Evolutionary conservation across 2,113 vertebrate species (phyloP), one percentile per base, ranked within the genome.

Genomic region (Oryzias javanicus): DNA sequence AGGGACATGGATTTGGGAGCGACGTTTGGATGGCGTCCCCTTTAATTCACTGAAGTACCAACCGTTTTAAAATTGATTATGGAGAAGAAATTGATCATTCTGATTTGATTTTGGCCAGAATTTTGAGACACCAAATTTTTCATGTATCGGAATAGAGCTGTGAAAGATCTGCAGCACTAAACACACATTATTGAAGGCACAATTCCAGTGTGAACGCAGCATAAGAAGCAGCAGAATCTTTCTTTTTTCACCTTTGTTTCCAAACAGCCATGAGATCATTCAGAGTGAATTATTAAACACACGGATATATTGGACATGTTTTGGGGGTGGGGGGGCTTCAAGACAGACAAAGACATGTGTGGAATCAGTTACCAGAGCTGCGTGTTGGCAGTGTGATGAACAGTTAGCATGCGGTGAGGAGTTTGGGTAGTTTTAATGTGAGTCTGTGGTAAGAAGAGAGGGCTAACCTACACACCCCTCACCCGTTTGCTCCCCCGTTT

Each of bases 291-390:
- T 60, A 78, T 74, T 74, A 72, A 77, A 78, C 69, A 72, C 66
- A 75, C 76, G 67, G 80, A 84, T 81, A 75, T 74, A 35, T 22
- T 60, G 72, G 76, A 86, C 78, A 27, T 86, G 73, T 78, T 72
- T 80, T 27, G 72, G 78, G 76, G 65, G 64, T 17, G 46, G 8
- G 46, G n/a, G 46, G 6, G 46, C 49, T 76, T 57, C 16, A 67
- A 89, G 87, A 90, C 78, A 76, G 87, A 91, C 82, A 87, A 80
- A 90, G 89, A 90, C 90, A 92, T 90, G 78, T 92, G 91, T 87
- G 81, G 86, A 91, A 92, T 83, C 78, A 60, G 84, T 91, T 91
- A 88, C 59, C 74, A 69, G 55, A 42, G 64, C 63, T 80, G 75
- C 80, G 79, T 84, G 79, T 87, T 78, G 76, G 68, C 70, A 72